These are phyloP conservation scores for Sinodicranocentrus sp. DNA, from an alignment of 2,888 invertebrate genomes.

Conservation along the genomic window DNA sequence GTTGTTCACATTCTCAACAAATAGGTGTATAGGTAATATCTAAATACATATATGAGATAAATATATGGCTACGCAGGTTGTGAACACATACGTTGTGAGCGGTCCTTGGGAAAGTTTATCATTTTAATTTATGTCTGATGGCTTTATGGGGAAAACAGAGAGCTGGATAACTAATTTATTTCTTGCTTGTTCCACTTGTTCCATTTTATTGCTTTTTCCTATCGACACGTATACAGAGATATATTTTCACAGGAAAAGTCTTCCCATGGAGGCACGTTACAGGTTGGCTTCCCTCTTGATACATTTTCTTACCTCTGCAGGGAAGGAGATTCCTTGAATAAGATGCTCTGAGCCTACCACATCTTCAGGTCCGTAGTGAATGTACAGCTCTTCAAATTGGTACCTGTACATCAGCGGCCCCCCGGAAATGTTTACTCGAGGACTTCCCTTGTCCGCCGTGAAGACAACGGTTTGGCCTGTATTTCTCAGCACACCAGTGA, in stretches of 20 bases:
- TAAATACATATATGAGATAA: too few species aligned
- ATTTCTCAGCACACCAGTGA: constrained; percentile 88
- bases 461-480: constrained; percentile 97
- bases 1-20: neutral
- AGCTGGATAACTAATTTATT: constrained; percentile 66
- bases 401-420: constrained; percentile 97
- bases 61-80: too few species aligned
- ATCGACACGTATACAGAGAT: constrained; percentile 16
- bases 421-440: constrained; percentile 96
- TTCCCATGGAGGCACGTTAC: neutral
- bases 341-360: constrained; percentile 96
- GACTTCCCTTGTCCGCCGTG: constrained; percentile 92
- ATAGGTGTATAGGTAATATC: too few species aligned
- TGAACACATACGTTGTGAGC: neutral
- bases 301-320: constrained; percentile 91
- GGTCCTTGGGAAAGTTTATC: constrained; percentile 50
- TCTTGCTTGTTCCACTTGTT: constrained; percentile 53
- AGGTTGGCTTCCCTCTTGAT: neutral
- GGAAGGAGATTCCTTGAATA: constrained; percentile 96
- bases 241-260: neutral
- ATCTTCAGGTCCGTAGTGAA: constrained; percentile 95
- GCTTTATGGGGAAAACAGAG: constrained; percentile 59
- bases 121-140: constrained; percentile 69
- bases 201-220: constrained; percentile 59
- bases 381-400: constrained; percentile 96